Percentiles rank a stretch among this genome's conserved stretches.
phyloP scores from a whole-genome alignment of 92 coral and sea anemone genomes.

The Micromussa lordhowensis region DNA sequence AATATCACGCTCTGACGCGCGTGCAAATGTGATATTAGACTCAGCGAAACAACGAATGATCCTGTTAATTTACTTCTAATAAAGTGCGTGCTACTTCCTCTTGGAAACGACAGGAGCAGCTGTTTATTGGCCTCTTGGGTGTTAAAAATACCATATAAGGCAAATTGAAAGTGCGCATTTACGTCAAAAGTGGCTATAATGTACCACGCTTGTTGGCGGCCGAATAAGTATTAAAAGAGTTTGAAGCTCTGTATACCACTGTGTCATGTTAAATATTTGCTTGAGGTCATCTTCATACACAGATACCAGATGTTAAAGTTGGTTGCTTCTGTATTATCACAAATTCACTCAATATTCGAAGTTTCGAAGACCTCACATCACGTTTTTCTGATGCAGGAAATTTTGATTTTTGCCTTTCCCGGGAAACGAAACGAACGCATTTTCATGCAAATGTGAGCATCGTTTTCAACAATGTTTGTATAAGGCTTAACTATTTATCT shows the following conservation, averaged over 20 bases:
- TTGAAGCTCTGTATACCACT: not conserved
- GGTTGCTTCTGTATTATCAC: not conserved
- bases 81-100: conserved; percentile 7
- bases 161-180: not conserved
- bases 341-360: not conserved
- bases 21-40: not conserved
- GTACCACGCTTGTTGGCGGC: not conserved
- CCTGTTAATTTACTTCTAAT: not conserved
- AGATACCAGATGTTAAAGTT: not conserved
- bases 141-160: conserved; percentile 1
- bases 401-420: not conserved
- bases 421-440: not conserved
- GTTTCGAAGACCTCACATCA: not conserved
- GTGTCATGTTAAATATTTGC: not conserved
- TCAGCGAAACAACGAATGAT: not conserved
- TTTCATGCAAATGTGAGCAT: not conserved
- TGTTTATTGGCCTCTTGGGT: not conserved
- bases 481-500: not conserved
- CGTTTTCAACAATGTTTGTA: not conserved
- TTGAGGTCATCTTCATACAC: not conserved
- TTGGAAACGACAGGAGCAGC: not conserved
- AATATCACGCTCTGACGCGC: conserved; percentile 6
- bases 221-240: not conserved
- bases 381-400: not conserved
- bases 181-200: not conserved